A percentile compares a stretch with the other conserved stretches of the same genome.
These are phyloP conservation scores for Festucalex cinctus DNA, from an alignment of 2,113 vertebrate species.

Conservation along the genomic window DNA sequence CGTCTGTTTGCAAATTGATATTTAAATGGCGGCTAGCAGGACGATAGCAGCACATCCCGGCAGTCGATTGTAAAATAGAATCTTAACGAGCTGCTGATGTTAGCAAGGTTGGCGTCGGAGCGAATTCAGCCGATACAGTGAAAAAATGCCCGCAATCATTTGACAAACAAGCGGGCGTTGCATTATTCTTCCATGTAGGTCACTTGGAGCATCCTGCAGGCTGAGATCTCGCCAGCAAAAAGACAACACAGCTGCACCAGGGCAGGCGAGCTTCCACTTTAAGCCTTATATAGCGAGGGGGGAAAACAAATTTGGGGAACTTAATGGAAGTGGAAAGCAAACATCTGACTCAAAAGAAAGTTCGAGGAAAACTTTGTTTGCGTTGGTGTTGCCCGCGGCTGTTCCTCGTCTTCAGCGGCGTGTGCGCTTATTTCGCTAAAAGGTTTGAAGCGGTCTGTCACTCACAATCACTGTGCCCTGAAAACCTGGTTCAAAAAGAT, in stretches of 20 bases:
- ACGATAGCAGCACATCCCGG: slow-evolving; percentile 47
- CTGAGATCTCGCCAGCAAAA: slow-evolving; percentile 34
- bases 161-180: slow-evolving; percentile 40
- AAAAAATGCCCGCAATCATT: slow-evolving; percentile 32
- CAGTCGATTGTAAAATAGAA: slow-evolving; percentile 40
- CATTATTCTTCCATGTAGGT: slow-evolving; percentile 61
- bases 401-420: slow-evolving; percentile 44
- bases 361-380: slow-evolving; percentile 39
- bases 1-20: slow-evolving; percentile 22
- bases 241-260: slow-evolving; percentile 38
- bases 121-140: slow-evolving; percentile 51
- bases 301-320: slow-evolving; percentile 17
- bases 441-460: slow-evolving; percentile 55
- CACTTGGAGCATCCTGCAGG: slow-evolving; percentile 50
- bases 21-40: slow-evolving; percentile 40
- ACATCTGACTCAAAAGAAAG: slow-evolving; percentile 31
- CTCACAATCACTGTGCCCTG: slow-evolving; percentile 55
- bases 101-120: slow-evolving; percentile 49
- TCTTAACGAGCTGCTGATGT: slow-evolving; percentile 68
- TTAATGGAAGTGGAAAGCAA: slow-evolving; percentile 46
- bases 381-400: slow-evolving; percentile 39
- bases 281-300: slow-evolving; percentile 28
- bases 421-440: slow-evolving; percentile 50
- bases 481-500: slow-evolving; percentile 61
- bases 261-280: slow-evolving; percentile 7